Percentiles rank a stretch among this genome's conserved stretches.
Evolutionary conservation across 2,797 vertebrate genomes (phyloP).

Genomic region (Pseudopleuronectes americanus): DNA sequence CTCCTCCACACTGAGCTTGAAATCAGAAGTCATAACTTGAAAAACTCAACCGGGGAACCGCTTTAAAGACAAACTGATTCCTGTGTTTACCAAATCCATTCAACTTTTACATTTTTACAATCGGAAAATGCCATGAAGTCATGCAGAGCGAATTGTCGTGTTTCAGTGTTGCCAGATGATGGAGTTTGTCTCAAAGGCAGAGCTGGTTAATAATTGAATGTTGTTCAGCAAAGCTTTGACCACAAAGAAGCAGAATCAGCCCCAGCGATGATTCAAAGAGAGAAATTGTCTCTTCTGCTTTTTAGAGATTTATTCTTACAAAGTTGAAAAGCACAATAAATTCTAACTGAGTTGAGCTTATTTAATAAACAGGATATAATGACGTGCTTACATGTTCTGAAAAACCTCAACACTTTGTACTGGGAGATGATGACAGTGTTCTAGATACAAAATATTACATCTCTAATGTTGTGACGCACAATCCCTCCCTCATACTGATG

Average conservation of each 20-base stretch:
- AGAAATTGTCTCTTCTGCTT: not conserved
- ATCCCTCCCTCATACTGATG: not conserved
- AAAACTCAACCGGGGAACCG: not conserved
- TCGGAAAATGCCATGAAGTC: constrained; percentile 19
- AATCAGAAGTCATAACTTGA: not conserved
- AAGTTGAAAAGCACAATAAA: not conserved
- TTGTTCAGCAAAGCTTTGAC: constrained; percentile 14
- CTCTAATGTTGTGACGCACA: not conserved
- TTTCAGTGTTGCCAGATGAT: constrained; percentile 53
- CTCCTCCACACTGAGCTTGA: not conserved
- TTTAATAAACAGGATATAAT: not conserved
- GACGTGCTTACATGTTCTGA: not conserved
- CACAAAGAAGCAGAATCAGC: constrained; percentile 17
- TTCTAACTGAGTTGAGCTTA: not conserved
- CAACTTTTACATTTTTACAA: constrained; percentile 48
- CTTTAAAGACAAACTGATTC: constrained; percentile 6
- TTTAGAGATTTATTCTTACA: constrained; percentile 4
- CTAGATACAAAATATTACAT: not conserved
- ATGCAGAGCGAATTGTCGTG: constrained; percentile 26
- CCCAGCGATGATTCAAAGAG: constrained; percentile 8
- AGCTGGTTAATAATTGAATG: constrained; percentile 31
- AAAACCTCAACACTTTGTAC: not conserved
- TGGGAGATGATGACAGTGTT: not conserved
- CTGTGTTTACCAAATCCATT: constrained; percentile 7
- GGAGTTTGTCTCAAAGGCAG: constrained; percentile 27